These are phyloP conservation scores for Mechanitis messenoides DNA, from an alignment of 2,888 invertebrate species.

Conservation along the genomic window DNA sequence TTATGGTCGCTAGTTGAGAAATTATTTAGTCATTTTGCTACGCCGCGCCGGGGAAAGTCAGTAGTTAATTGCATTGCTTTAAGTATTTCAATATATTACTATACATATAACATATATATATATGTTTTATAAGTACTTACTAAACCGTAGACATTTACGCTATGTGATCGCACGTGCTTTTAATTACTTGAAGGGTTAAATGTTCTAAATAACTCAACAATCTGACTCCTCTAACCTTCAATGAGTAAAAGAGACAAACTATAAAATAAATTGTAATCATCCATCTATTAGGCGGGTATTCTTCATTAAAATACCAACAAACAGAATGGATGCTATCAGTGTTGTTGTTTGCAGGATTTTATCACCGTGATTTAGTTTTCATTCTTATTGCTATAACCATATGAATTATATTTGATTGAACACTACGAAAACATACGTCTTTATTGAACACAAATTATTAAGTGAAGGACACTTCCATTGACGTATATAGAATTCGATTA, in stretches of 20 bases:
- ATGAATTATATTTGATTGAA: slow-evolving; percentile 21
- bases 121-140: not conserved
- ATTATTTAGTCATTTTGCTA: not conserved
- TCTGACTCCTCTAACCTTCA: not conserved
- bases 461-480: slow-evolving; percentile 36
- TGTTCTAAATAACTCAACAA: slow-evolving; percentile 5
- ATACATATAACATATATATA: too few species aligned
- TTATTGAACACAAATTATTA: slow-evolving; percentile 36
- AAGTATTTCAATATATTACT: not conserved
- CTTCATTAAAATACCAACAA: slow-evolving; percentile 2
- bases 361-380: not conserved
- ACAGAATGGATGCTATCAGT: not conserved
- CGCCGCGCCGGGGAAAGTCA: not conserved
- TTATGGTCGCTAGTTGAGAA: slow-evolving; percentile 6
- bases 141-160: not conserved
- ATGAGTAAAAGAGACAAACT: not conserved
- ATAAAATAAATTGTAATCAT: not conserved
- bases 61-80: not conserved
- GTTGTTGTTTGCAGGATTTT: not conserved
- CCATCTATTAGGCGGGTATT: not conserved
- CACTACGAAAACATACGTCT: slow-evolving; percentile 26
- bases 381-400: slow-evolving; percentile 12
- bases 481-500: slow-evolving; percentile 21
- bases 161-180: slow-evolving; percentile 18
- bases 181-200: slow-evolving; percentile 17